Conservation (phyloP, 30 jellyfish, hydroid and myxozoan genomes). For the Turritopsis rubra region DNA sequence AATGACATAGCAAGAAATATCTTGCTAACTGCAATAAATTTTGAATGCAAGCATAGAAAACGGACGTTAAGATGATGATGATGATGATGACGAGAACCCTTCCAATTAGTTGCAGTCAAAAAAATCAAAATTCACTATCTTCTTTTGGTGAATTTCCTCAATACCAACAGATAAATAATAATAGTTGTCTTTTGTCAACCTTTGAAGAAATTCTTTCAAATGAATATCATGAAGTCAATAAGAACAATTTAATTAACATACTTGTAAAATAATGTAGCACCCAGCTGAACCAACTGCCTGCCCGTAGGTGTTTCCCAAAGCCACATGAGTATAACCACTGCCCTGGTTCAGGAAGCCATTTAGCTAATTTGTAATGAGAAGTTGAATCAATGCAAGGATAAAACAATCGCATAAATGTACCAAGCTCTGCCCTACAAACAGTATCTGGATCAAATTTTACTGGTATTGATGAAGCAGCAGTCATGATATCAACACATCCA, state of each 20-base stretch:
- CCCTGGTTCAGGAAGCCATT: constrained; percentile 45
- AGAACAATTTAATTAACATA: constrained; percentile 44
- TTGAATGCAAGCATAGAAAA: no score
- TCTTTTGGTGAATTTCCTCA: not conserved
- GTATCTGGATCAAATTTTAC: constrained; percentile 6
- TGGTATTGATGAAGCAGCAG: constrained; percentile 18
- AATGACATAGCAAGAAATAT: no score
- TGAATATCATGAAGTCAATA: no score
- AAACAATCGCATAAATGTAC: constrained; percentile 48
- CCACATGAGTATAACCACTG: constrained; percentile 38
- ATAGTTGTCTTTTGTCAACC: no score
- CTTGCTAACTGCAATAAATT: no score
- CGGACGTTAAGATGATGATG: no score
- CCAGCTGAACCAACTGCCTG: not conserved
- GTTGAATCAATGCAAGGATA: constrained; percentile 44
- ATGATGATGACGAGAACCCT: no score
- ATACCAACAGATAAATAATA: no score
- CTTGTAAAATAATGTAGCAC: constrained; percentile 13
- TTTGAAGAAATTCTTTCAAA: no score
- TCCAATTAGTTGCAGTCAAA: no score
- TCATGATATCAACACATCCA: constrained; percentile 71
- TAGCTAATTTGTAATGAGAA: constrained; percentile 28
- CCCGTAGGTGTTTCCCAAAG: constrained; percentile 23
- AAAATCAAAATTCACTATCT: not conserved
- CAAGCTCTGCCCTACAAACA: constrained; percentile 37